A percentile compares a stretch with the other conserved stretches of the same genome.
Evolutionary conservation across 1,140 invertebrate genomes (phyloP).

Genomic region (Caenorhabditis remanei): DNA sequence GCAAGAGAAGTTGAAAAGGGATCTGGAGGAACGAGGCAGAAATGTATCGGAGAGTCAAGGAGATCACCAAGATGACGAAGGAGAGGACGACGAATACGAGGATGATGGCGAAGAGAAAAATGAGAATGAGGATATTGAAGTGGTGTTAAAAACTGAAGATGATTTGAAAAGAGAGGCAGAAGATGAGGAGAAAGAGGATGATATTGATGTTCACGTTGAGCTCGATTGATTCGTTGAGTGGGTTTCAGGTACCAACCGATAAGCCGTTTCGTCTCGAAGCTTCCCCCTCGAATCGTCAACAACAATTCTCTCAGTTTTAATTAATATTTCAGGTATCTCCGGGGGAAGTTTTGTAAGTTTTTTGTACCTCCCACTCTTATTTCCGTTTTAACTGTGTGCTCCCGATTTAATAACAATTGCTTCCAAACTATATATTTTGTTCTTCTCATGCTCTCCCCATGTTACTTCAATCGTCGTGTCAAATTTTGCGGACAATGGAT

Average conservation of each 20-base stretch:
- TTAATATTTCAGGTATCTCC: constrained; percentile 43
- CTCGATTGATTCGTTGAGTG: constrained; percentile 12
- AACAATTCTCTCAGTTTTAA: background rate
- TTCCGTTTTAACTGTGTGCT: background rate
- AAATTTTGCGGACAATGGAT: constrained; percentile 15
- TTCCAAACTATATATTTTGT: background rate
- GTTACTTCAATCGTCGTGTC: background rate
- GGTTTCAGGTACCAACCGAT: constrained; percentile 47
- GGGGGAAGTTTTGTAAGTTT: constrained; percentile 24
- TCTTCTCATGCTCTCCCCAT: background rate
- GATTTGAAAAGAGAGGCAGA: constrained; percentile 56
- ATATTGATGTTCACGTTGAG: constrained; percentile 57
- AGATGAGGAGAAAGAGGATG: constrained; percentile 58
- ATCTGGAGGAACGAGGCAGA: constrained; percentile 29
- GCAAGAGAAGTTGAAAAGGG: constrained; percentile 55
- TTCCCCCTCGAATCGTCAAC: background rate
- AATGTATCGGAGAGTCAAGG: background rate
- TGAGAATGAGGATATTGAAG: constrained; percentile 43
- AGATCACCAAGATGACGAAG: background rate
- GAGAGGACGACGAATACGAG: constrained; percentile 24
- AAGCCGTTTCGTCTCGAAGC: background rate
- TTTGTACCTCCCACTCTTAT: background rate
- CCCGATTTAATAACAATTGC: background rate
- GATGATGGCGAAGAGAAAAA: constrained; percentile 49
- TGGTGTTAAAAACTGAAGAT: constrained; percentile 49